phyloP scores from a whole-genome alignment of 1,140 invertebrate genomes.

The Heliothis subflexa region DNA sequence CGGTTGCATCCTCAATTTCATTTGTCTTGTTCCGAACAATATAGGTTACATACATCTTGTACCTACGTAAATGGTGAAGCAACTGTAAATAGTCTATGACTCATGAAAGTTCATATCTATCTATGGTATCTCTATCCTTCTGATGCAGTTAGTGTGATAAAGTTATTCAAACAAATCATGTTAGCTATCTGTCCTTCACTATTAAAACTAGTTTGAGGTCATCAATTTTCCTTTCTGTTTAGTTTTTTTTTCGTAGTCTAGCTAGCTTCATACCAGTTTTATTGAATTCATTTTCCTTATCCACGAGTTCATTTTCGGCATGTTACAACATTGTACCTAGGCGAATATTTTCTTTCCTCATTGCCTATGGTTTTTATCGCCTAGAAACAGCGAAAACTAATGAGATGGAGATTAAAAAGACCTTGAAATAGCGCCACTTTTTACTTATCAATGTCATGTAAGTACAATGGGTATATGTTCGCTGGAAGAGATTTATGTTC shows the following conservation, averaged over 20 bases:
- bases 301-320: too few relatives aligned
- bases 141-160: not conserved
- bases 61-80: not conserved
- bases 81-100: constrained; percentile 7
- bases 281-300: too few relatives aligned
- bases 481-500: too few relatives aligned
- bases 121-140: not conserved
- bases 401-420: too few relatives aligned
- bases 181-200: not conserved
- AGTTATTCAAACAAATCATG: not conserved
- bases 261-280: not conserved
- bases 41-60: not conserved
- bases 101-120: not conserved
- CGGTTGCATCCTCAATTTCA: constrained; percentile 11
- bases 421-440: too few relatives aligned
- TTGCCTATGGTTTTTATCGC: too few relatives aligned
- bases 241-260: not conserved
- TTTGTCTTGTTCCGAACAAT: not conserved
- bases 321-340: too few relatives aligned
- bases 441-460: too few relatives aligned
- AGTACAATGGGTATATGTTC: too few relatives aligned
- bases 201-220: not conserved
- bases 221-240: not conserved
- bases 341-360: not conserved
- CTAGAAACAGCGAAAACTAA: too few relatives aligned